Base-by-base conservation (phyloP, 2,888 invertebrate species). In the Pilophorus perplexus region DNA sequence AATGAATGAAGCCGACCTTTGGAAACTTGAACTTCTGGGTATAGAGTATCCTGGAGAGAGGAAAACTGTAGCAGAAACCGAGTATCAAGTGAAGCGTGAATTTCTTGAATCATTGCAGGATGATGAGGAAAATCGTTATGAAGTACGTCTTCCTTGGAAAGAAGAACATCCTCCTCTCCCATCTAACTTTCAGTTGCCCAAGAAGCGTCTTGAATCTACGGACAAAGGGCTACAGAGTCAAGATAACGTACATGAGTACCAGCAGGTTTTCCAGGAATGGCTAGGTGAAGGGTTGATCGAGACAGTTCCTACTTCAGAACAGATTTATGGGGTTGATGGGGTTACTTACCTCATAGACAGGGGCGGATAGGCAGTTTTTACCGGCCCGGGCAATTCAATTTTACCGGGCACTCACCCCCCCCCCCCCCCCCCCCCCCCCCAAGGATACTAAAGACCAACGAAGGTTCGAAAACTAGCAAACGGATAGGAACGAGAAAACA, bases 121-220 rank as follows among this genome's bases (percentile, higher is more conserved):
- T 0, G 72, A 73, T 42, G 44, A 68, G 2, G 71, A 74, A 6
- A 72, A 73, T 5, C 69, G 75, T 2, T 77, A 74, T 68, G 74
- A 73, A 60, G 74, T 76, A 1, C 40, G 65, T 23, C 67, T 76
- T 10, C 75, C 76, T 5, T 75, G 74, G 74, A 70, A 73, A 16
- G 73, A 74, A 16, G 72, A 71, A 48, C 75, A 75, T 67, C 73
- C 74, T 1, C 72, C 71, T 3, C 44, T 76, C 2, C 62, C 72
- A 10, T 54, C 46, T 48, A 74, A 75, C 69, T 72, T 68, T 25
- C 52, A 70, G 10, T 20, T 73, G n/a, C 71, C 74, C 62, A 54
- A n/a, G 72, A 69, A 1, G 52, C 71, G 3, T 69, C 70, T 12
- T 73, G 69, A 65, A 40, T 75, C 8, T 55, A 67, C 14, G 33